Percentiles rank a stretch among this genome's conserved stretches.
phyloP scores from a whole-genome alignment of 2,888 invertebrate genomes.

The Tetropium fuscum region DNA sequence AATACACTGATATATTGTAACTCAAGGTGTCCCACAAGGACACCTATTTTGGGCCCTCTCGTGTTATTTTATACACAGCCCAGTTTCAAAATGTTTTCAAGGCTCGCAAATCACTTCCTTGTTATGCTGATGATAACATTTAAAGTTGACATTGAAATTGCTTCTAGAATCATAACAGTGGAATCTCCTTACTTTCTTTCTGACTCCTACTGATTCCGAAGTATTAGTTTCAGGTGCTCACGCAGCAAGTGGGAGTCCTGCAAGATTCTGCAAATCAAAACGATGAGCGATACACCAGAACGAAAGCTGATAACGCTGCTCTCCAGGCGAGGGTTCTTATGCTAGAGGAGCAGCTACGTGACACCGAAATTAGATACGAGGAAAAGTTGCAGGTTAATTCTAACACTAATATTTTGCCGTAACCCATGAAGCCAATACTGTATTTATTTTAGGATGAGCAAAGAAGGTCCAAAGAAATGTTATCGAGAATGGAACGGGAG shows the following conservation, averaged over 20 bases:
- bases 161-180: too few relatives aligned
- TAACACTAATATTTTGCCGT: too few relatives aligned
- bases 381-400: constrained; percentile 67
- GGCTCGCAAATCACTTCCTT: too few relatives aligned
- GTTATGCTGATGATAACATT: too few relatives aligned
- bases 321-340: constrained; percentile 91
- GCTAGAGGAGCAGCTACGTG: constrained; percentile 90
- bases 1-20: too few relatives aligned
- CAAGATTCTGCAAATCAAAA: constrained; percentile 89
- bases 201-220: too few relatives aligned
- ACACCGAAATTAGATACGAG: constrained; percentile 70
- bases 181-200: too few relatives aligned
- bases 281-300: constrained; percentile 89
- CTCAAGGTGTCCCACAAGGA: too few relatives aligned
- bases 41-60: too few relatives aligned
- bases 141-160: too few relatives aligned
- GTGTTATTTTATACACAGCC: too few relatives aligned
- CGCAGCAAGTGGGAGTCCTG: constrained; percentile 91
- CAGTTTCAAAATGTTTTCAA: too few relatives aligned
- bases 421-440: background rate
- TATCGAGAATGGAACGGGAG: constrained; percentile 87
- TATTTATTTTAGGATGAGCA: constrained; percentile 79
- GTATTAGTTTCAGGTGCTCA: constrained; percentile 88
- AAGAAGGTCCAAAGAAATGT: constrained; percentile 84
- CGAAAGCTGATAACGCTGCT: constrained; percentile 93